Base-by-base conservation (phyloP, 1,140 invertebrate species). In the Formica selysi region DNA sequence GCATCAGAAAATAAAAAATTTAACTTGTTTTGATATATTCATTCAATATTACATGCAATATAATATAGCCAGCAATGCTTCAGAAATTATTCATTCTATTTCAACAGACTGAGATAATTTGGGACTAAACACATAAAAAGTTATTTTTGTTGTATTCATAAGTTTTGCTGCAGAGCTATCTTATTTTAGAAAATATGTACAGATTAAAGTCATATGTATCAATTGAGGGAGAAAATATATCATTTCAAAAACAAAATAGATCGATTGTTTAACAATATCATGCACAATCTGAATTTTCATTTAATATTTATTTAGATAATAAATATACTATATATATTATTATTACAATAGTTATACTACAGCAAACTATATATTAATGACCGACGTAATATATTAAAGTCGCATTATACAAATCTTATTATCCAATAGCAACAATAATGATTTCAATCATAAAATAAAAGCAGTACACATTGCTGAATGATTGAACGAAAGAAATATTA, bases 191-290 rank as follows among this genome's bases (percentile, higher is more conserved):
- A 80, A 32, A 62, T 78, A 70, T 76, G 76, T 90, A 90, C 76
- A 90, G 76, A 81, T 76, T 83, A 67, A 90, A 59, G 64, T 29
- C 48, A 65, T 36, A 61, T 74, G 57, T 48, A 26, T 16, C 78
- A 79, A 44, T 73, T 65, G 29, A 61, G 19, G 59, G 71, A 74
- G 71, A 74, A 54, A 70, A 89, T 65, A 81, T 54, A 81, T 64
- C 68, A 86, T 89, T 86, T 81, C 32, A 70, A 51, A 83, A 83
- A 62, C 79, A 81, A 71, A 71, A 68, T 0, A 73, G 71, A 59
- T 13, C 6, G 3, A 26, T 26, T 13, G 16, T 61, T 62, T 62
- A 16, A 48, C 26, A 57, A 3, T 4, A 73, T 36, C 22, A 16
- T 8, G 7, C 13, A 81, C 7, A 41, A 38, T 68, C 11, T 38